Evolutionary conservation across 2,113 vertebrate genomes (phyloP).

Genomic region (Pygoscelis adeliae): DNA sequence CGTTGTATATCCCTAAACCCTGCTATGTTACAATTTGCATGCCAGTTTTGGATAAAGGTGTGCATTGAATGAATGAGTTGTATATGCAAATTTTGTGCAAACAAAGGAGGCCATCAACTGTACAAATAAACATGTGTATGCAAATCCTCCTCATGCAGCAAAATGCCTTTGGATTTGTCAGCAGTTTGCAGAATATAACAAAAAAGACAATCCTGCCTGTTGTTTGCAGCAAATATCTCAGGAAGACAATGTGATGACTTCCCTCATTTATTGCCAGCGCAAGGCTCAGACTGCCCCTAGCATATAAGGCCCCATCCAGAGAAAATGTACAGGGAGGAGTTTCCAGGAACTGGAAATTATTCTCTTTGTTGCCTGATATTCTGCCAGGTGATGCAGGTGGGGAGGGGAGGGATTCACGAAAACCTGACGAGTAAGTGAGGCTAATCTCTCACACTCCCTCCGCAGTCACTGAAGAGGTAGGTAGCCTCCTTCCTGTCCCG

Average conservation of each 20-base stretch:
- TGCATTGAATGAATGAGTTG: background rate
- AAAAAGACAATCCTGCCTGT: background rate
- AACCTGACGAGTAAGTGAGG: background rate
- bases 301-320: background rate
- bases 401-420: background rate
- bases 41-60: background rate
- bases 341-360: constrained; percentile 20
- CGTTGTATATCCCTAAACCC: background rate
- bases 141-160: background rate
- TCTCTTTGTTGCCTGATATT: background rate
- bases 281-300: constrained; percentile 7
- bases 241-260: background rate
- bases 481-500: background rate
- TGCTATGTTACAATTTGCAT: background rate
- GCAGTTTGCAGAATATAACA: background rate
- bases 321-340: background rate
- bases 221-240: background rate
- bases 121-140: background rate
- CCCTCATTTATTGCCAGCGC: background rate
- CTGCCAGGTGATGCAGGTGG: background rate
- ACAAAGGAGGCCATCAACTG: background rate
- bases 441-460: background rate
- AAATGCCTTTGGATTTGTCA: background rate
- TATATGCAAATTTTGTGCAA: background rate
- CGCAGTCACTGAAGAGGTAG: background rate